Evolutionary conservation across 2,888 invertebrate species (phyloP).

Genomic region (Drosophila mulleri): DNA sequence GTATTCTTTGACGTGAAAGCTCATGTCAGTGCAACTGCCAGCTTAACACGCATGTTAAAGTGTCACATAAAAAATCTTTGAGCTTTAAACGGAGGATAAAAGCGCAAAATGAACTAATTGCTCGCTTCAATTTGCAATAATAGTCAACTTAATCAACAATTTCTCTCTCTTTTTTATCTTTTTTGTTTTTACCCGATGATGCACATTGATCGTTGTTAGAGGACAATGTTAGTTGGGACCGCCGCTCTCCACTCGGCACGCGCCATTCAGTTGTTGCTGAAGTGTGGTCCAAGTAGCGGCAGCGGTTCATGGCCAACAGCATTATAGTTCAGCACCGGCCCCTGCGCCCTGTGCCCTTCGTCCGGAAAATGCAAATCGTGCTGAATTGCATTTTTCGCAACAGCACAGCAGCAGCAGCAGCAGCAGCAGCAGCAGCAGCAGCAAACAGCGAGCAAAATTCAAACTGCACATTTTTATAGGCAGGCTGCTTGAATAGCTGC

Average conservation of each 20-base stretch:
- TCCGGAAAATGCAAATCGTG: constrained; percentile 71
- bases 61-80: neutral
- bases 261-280: constrained; percentile 27
- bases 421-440: constrained; percentile 1
- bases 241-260: constrained; percentile 64
- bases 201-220: constrained; percentile 26
- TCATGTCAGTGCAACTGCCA: neutral
- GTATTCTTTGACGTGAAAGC: neutral
- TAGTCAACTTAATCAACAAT: constrained; percentile 21
- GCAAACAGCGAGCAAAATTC: constrained; percentile 45
- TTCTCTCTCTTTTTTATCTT: neutral
- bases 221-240: constrained; percentile 21
- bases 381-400: constrained; percentile 74
- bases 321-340: neutral
- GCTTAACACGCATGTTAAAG: neutral
- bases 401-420: constrained; percentile 7
- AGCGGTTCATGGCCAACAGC: constrained; percentile 17
- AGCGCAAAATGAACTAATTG: neutral
- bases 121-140: constrained; percentile 4
- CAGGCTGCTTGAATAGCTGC: constrained; percentile 60
- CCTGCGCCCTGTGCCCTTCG: neutral
- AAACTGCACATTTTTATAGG: constrained; percentile 65
- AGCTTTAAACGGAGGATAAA: neutral
- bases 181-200: constrained; percentile 6
- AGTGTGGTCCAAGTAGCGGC: constrained; percentile 47